Conservation (phyloP, 2,113 vertebrate species). For the Potamarius usumacintae region DNA sequence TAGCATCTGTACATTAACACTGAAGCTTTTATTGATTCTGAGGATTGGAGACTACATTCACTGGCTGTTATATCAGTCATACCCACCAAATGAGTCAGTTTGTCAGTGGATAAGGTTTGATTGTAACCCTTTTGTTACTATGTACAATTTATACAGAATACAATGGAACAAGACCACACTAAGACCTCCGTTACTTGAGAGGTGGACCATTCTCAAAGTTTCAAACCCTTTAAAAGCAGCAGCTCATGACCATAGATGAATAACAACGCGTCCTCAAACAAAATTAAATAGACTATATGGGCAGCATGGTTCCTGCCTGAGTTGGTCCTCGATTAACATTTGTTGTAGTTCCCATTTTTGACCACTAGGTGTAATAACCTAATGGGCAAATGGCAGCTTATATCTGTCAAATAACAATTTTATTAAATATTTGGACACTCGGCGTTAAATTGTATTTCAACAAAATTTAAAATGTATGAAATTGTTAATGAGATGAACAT, state of each 20-base stretch:
- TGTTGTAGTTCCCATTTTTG: not conserved
- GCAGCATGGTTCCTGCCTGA: not conserved
- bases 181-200: not conserved
- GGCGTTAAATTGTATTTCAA: too few relatives aligned
- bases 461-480: not conserved
- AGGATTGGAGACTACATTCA: not conserved
- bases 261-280: not conserved
- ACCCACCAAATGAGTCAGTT: not conserved
- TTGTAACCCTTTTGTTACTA: not conserved
- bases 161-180: not conserved
- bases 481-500: not conserved
- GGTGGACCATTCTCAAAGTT: not conserved
- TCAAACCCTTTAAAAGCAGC: not conserved
- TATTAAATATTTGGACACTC: not conserved
- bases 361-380: not conserved
- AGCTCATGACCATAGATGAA: not conserved
- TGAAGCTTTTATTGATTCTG: conserved; percentile 24
- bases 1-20: not conserved
- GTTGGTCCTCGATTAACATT: not conserved
- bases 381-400: not conserved
- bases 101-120: not conserved
- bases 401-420: not conserved
- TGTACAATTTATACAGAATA: not conserved
- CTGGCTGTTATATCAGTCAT: not conserved
- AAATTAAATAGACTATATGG: too few relatives aligned